Percentiles rank a stretch among this genome's conserved stretches.
Conservation (phyloP, 2,888 invertebrate genomes). For the Mythimna vitellina region DNA sequence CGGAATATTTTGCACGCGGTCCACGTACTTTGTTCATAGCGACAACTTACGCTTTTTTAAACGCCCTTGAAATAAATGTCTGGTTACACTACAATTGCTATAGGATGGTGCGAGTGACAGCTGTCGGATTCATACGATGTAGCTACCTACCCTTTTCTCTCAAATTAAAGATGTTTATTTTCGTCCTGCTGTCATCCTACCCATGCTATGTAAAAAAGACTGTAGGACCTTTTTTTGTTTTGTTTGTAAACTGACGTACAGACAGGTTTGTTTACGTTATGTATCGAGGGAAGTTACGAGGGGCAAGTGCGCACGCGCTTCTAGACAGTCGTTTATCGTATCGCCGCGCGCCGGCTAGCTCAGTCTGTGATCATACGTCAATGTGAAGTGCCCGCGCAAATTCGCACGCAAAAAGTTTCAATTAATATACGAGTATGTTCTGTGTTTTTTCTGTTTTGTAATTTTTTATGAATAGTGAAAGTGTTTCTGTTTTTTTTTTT, state of each 20-base stretch:
- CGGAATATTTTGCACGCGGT: neutral
- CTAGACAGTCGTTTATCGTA: constrained; percentile 37
- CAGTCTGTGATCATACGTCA: constrained; percentile 50
- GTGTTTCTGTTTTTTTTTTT: constrained; percentile 5
- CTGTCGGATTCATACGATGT: too few relatives aligned
- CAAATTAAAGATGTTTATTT: too few relatives aligned
- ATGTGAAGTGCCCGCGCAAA: constrained; percentile 33
- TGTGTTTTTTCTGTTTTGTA: constrained; percentile 17
- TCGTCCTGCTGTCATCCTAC: too few relatives aligned
- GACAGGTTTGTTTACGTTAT: constrained; percentile 37
- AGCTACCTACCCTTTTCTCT: too few relatives aligned
- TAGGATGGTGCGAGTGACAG: too few relatives aligned
- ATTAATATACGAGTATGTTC: constrained; percentile 22
- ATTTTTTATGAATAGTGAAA: constrained; percentile 17
- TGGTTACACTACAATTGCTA: neutral
- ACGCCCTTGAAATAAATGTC: constrained; percentile 15
- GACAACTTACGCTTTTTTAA: constrained; percentile 1
- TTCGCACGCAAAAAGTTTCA: constrained; percentile 21
- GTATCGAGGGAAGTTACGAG: constrained; percentile 43
- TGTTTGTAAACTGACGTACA: constrained; percentile 23
- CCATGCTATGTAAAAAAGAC: too few relatives aligned
- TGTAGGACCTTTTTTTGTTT: constrained; percentile 2
- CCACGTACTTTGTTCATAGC: neutral
- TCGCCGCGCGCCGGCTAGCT: constrained; percentile 1
- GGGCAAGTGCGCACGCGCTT: constrained; percentile 40